Evolutionary conservation across 1,140 invertebrate species (phyloP), one percentile per base, ranked within the genome.

Genomic region (Pissodes strobi): DNA sequence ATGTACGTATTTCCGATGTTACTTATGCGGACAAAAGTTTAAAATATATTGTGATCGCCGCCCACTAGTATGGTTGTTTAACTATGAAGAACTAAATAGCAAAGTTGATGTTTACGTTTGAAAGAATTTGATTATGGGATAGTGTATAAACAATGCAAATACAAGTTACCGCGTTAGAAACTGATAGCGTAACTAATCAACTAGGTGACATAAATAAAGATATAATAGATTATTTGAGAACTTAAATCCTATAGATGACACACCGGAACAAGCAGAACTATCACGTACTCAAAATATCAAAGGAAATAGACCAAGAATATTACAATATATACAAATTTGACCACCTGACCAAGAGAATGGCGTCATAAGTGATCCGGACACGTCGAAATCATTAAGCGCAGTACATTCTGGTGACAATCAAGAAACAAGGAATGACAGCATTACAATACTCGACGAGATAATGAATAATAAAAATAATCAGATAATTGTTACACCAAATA

Each of bases 11-110:
- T 79, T 79, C 53, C 45, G 69, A 18, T 59, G 63, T 19, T 83
- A 77, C 66, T 53, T 83, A 34, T 34, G n/a, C 41, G 74, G 74
- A 3, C 73, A 58, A 6, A 62, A 76, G 15, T 82, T 84, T 53
- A 75, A 34, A 3, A 72, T 82, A 1, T 59, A 77, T 10, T 82
- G 81, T 0, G 81, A 84, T 60, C 80, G 82, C 53, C 67, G 71
- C n/a, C 71, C 78, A 3, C 65, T 34, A 34, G 30, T 84, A 2
- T 84, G 79, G 78, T 68, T 84, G 1, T 65, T 71, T 12, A 72
- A 72, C 0, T 67, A 80, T 0, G 80, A 75, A 58, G 76, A 81
- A 41, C 69, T 74, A 2, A 74, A 64, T 1, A 74, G 74, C 34
- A 34, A 79, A 48, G 79, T 21, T 83, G 80, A 80, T 45, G 59